Evolutionary conservation across 1,140 invertebrate species (phyloP).

Genomic region (Leucophenga varia): DNA sequence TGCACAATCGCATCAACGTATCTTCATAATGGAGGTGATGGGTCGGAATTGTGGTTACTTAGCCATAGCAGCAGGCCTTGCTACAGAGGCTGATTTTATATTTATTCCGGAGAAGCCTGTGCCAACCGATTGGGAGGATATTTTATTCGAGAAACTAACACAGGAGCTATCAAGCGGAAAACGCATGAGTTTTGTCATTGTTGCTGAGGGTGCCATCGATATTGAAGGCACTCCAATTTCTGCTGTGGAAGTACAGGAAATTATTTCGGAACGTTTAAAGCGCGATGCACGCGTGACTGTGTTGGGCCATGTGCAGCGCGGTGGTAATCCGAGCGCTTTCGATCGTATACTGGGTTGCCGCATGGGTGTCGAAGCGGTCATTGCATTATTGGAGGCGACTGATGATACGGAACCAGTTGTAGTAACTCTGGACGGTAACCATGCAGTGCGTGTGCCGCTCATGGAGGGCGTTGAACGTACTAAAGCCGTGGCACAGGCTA

Average conservation of each 20-base stretch:
- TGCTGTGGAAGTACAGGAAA: conserved; percentile 81
- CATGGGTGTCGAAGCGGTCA: conserved; percentile 98
- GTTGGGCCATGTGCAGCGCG: conserved; percentile 80
- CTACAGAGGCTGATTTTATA: conserved; percentile 86
- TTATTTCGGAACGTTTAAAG: conserved; percentile 85
- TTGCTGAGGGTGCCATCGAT: conserved; percentile 96
- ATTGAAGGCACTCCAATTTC: conserved; percentile 87
- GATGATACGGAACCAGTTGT: conserved; percentile 88
- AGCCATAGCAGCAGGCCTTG: conserved; percentile 87
- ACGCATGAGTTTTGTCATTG: conserved; percentile 94
- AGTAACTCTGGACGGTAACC: conserved; percentile 94
- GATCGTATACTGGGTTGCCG: conserved; percentile 45
- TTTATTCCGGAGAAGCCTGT: conserved; percentile 97
- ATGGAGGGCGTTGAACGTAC: conserved; percentile 96
- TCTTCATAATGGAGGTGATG: conserved; percentile 99
- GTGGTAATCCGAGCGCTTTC: conserved; percentile 84
- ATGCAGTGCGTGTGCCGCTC: conserved; percentile 88
- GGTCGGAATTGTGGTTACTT: conserved; percentile 91
- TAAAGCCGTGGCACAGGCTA: conserved; percentile 81
- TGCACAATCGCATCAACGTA: conserved; percentile 94
- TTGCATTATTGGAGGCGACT: conserved; percentile 93
- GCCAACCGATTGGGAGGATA: conserved; percentile 83
- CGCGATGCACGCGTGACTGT: conserved; percentile 96
- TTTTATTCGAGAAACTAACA: conserved; percentile 83
- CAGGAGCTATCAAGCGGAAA: conserved; percentile 89